Conservation (phyloP, 2,113 vertebrate species). For the Phodopus roborovskii region DNA sequence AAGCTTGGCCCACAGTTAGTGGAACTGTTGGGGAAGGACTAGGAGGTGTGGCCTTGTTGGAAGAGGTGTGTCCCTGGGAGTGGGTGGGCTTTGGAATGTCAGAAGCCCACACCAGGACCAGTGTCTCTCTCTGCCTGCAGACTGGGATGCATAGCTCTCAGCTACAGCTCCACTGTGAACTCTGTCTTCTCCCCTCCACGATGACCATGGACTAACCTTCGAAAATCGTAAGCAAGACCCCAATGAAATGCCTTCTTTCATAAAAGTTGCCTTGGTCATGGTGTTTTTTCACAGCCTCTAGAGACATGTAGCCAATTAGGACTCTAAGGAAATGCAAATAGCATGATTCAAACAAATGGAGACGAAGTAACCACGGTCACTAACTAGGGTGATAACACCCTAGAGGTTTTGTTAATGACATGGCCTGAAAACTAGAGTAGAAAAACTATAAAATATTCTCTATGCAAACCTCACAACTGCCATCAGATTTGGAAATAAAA, state of each 20-base stretch:
- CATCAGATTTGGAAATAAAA: conserved; percentile 10
- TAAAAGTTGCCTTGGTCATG: neutral
- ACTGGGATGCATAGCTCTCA: neutral
- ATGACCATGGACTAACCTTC: neutral
- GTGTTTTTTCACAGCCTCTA: neutral
- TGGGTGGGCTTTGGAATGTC: neutral
- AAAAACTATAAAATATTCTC: conserved; percentile 37
- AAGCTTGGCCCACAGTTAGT: neutral
- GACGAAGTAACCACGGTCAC: neutral
- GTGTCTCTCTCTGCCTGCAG: neutral
- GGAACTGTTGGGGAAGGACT: neutral
- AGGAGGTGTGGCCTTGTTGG: neutral
- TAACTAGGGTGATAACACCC: conserved; percentile 34
- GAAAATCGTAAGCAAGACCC: neutral
- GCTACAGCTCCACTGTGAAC: neutral
- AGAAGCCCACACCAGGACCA: neutral
- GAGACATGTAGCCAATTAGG: neutral
- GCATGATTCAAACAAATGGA: conserved; percentile 27
- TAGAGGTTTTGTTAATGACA: neutral
- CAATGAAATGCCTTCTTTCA: neutral
- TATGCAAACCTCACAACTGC: conserved; percentile 34
- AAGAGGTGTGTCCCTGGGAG: neutral
- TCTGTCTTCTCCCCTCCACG: neutral
- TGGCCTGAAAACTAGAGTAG: conserved; percentile 6
- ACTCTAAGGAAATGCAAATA: conserved; percentile 22